These are phyloP conservation scores for Takifugu ocellatus DNA, from an alignment of 2,797 vertebrate genomes.

Conservation along the genomic window DNA sequence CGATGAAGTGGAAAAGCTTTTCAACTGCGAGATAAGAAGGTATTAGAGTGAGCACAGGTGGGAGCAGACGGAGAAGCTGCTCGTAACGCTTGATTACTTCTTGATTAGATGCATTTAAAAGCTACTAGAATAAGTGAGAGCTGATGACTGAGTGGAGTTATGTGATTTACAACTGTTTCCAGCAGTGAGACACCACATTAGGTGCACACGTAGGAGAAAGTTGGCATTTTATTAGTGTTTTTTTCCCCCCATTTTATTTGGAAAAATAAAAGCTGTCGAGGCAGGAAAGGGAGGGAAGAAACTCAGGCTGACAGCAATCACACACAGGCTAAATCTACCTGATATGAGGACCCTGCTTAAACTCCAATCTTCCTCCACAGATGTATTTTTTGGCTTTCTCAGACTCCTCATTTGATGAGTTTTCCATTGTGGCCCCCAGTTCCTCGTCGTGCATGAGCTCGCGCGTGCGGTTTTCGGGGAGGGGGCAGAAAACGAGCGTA, in stretches of 20 bases:
- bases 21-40: conserved; percentile 38
- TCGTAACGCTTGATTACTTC: conserved; percentile 33
- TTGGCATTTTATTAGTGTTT: conserved; percentile 7
- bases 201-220: background rate
- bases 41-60: conserved; percentile 39
- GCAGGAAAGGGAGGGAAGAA: conserved; percentile 20
- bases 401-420: conserved; percentile 52
- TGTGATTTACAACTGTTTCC: conserved; percentile 20
- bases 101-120: conserved; percentile 32
- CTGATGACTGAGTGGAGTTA: background rate
- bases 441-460: conserved; percentile 16
- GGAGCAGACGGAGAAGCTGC: background rate
- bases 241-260: background rate
- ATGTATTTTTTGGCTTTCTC: conserved; percentile 31
- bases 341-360: conserved; percentile 23
- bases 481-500: background rate
- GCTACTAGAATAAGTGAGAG: conserved; percentile 1
- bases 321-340: conserved; percentile 24
- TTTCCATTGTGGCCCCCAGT: conserved; percentile 52
- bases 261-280: background rate
- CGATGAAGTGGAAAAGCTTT: conserved; percentile 47
- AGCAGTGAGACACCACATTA: conserved; percentile 3
- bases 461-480: conserved; percentile 47
- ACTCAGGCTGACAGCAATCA: conserved; percentile 44
- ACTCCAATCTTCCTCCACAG: conserved; percentile 15